Evolutionary conservation across 2,888 invertebrate genomes (phyloP).

Genomic region (Lasioglossum vierecki): DNA sequence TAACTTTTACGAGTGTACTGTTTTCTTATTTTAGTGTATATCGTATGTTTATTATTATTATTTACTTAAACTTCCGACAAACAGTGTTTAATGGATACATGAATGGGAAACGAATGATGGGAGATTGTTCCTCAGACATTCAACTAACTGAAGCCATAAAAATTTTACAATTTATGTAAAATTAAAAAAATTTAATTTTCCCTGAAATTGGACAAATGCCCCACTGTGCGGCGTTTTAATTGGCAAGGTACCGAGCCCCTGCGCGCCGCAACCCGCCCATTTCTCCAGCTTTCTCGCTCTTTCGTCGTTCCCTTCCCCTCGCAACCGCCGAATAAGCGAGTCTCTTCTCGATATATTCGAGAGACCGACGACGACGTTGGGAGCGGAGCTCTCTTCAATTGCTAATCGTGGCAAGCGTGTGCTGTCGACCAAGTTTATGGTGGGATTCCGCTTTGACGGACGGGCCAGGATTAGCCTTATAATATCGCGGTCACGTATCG

Average conservation of each 20-base stretch:
- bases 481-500: constrained; percentile 58
- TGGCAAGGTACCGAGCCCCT: neutral
- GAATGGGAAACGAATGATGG: no score
- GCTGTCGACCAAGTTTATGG: constrained; percentile 47
- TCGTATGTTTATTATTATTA: no score
- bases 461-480: constrained; percentile 61
- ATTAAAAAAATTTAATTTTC: no score
- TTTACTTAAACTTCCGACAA: no score
- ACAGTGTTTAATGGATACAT: no score
- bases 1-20: no score
- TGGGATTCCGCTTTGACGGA: constrained; percentile 62
- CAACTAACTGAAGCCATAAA: no score
- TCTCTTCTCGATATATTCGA: constrained; percentile 55
- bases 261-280: neutral
- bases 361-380: constrained; percentile 27
- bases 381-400: constrained; percentile 65
- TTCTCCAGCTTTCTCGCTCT: constrained; percentile 25
- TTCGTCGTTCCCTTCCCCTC: neutral
- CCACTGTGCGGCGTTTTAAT: neutral
- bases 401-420: constrained; percentile 50
- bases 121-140: no score
- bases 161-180: no score
- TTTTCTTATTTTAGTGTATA: no score
- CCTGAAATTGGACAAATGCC: no score
- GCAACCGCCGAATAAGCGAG: neutral